A percentile compares a stretch with the other conserved stretches of the same genome.
These are phyloP conservation scores for Eciton burchellii DNA, from an alignment of 1,140 invertebrate genomes.

Conservation along the genomic window DNA sequence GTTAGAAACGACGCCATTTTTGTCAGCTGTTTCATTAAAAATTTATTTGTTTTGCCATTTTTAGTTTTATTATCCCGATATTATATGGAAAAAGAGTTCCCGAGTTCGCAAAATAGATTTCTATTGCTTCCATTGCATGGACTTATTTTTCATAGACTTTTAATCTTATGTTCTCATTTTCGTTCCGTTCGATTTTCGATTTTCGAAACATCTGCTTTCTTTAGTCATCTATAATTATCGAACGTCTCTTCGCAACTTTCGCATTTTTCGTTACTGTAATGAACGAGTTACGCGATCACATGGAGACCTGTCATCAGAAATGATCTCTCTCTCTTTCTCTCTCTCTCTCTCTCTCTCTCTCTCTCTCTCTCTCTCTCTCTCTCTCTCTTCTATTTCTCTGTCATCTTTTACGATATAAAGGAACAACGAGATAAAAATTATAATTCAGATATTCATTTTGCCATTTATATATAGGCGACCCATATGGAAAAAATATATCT, in stretches of 20 bases:
- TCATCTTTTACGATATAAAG: constrained; percentile 15
- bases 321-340: background rate
- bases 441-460: constrained; percentile 14
- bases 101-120: background rate
- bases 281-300: constrained; percentile 59
- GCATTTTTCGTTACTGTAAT: constrained; percentile 76
- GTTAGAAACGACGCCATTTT: background rate
- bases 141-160: background rate
- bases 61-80: background rate
- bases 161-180: background rate
- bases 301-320: constrained; percentile 48
- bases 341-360: background rate
- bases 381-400: constrained; percentile 10
- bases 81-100: background rate
- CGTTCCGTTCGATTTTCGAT: background rate
- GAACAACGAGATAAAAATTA: constrained; percentile 10
- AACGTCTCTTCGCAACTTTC: constrained; percentile 63
- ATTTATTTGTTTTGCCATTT: constrained; percentile 16
- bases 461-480: background rate
- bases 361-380: background rate
- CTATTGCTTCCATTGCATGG: background rate
- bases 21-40: constrained; percentile 18
- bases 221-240: background rate
- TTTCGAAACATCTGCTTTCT: constrained; percentile 21
- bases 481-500: background rate